Percentiles rank a stretch among this genome's conserved stretches.
These are phyloP conservation scores for Plemyria rubiginata DNA, from an alignment of 2,888 invertebrate species.

Conservation along the genomic window DNA sequence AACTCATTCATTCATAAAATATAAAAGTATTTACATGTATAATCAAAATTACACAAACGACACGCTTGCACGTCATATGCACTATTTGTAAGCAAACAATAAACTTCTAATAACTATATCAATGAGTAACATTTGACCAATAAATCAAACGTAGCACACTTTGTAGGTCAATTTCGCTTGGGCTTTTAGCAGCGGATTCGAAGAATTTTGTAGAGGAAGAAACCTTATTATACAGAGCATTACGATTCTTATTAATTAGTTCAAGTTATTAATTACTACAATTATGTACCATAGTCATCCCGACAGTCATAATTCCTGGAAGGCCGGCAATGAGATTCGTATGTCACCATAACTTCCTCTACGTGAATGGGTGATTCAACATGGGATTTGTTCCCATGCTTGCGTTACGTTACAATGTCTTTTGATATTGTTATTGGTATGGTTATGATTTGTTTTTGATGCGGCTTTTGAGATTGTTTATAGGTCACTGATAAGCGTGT, in stretches of 20 bases:
- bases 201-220: constrained; percentile 15
- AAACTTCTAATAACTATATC: constrained; percentile 11
- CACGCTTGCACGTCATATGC: constrained; percentile 17
- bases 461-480: constrained; percentile 22
- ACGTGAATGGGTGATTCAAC: constrained; percentile 56
- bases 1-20: too few species aligned
- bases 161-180: constrained; percentile 27
- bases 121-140: constrained; percentile 27
- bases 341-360: constrained; percentile 62
- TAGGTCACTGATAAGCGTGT: constrained; percentile 9
- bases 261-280: constrained; percentile 13
- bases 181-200: constrained; percentile 7
- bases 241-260: constrained; percentile 35
- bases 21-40: not conserved
- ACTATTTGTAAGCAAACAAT: constrained; percentile 21
- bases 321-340: constrained; percentile 46
- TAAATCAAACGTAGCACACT: constrained; percentile 9
- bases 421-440: constrained; percentile 30
- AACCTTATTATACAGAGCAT: constrained; percentile 26
- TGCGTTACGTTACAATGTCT: constrained; percentile 35
- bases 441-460: constrained; percentile 26
- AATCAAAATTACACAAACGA: constrained; percentile 9
- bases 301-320: constrained; percentile 68
- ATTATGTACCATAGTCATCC: constrained; percentile 52
- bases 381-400: constrained; percentile 36